Base-by-base conservation (phyloP, 2,888 invertebrate genomes). In the Sthenelais limicola region DNA sequence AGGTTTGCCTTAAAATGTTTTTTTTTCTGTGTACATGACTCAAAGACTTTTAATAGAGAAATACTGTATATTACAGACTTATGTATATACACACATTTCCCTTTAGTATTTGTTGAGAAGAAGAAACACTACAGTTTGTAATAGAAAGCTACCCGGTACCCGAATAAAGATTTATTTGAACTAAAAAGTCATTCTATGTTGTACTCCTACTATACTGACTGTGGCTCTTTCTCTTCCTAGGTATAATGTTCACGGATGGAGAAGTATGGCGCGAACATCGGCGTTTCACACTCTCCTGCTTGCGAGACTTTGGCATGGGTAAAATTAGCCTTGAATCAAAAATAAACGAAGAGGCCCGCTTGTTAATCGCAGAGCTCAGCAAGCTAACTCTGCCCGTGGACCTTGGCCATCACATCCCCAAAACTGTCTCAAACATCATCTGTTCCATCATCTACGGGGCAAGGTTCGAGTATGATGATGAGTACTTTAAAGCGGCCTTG, bases 261-360 rank as follows among this genome's bases (percentile, higher is more conserved):
- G 73, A 76, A 9, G 70, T 71, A 9, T 78, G 78, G 78, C 62
- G 68, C 47, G 77, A 78, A 62, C 78, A 78, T 33, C 66, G 78
- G 3, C 73, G 75, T 32, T 78, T 78, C 72, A 70, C 78, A 15
- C 28, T 76, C 12, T 26, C 47, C n/a, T 75, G 77, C 33, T 67
- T 78, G 58, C 69, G 78, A 21, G 78, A 77, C 56, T 77, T 78
- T 48, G 78, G 78, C 18, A 77, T 78, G 78, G 78, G 78, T 7
- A 78, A 73, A 35, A 72, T 74, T 12, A 67, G 66, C 18, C 66
- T 77, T 21, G 77, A 77, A 43, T 66, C 62, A n/a, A 76, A 73
- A 54, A 71, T 77, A 18, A 71, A 72, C 38, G 72, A 76, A 54
- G 77, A 77, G 43, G 51, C 72, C 24, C 28, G 28, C 18, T 73